Evolutionary conservation across 2,888 invertebrate species (phyloP).

Genomic region (Stenoptilia bipunctidactyla): DNA sequence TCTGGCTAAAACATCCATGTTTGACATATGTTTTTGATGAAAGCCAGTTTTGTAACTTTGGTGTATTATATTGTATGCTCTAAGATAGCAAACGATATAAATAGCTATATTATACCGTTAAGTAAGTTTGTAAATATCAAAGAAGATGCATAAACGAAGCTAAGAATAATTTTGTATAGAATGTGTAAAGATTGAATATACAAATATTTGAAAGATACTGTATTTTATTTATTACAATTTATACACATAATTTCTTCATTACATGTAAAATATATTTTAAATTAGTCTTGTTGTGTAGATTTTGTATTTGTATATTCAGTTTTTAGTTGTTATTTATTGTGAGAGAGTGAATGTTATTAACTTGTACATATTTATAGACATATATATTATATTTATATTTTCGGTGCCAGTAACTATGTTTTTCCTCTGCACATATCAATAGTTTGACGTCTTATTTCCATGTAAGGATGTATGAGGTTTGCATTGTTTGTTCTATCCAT

Average conservation of each 20-base stretch:
- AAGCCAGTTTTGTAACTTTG: too few species aligned
- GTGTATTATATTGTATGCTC: too few species aligned
- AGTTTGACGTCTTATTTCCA: not conserved
- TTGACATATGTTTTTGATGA: too few species aligned
- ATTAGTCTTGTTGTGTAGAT: not conserved
- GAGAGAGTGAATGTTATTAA: constrained; percentile 27
- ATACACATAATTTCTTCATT: not conserved
- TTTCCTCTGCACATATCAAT: not conserved
- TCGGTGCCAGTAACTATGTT: constrained; percentile 13
- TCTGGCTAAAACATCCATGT: too few species aligned
- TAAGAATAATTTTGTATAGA: constrained; percentile 56
- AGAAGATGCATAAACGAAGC: constrained; percentile 28
- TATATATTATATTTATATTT: constrained; percentile 12
- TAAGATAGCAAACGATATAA: too few species aligned
- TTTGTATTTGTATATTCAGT: not conserved
- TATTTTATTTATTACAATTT: not conserved
- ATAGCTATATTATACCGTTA: too few species aligned
- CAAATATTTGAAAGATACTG: not conserved
- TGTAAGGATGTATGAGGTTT: too few species aligned
- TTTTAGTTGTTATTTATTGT: constrained; percentile 34
- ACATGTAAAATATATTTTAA: not conserved
- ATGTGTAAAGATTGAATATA: constrained; percentile 23
- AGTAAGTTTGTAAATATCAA: constrained; percentile 42
- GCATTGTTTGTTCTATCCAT: too few species aligned
- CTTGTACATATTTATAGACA: constrained; percentile 24